Base-by-base conservation (phyloP, 2,888 invertebrate genomes). In the Drosophila recens region DNA sequence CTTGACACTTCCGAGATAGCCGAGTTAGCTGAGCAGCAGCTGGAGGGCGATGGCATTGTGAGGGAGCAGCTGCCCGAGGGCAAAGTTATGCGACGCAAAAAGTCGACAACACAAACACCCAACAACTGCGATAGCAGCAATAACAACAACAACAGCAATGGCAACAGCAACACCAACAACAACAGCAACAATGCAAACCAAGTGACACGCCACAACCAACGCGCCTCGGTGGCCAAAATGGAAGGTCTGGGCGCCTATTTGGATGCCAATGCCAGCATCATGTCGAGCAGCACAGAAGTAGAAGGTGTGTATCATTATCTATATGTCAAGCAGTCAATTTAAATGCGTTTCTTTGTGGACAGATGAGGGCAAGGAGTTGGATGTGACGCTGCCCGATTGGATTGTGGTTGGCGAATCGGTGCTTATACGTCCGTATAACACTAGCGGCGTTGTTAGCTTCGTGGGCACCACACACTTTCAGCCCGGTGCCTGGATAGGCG, bases 401-500 rank as follows among this genome's bases (percentile, higher is more conserved):
- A 95, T 98, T 84, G 94, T 95, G n/a, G 93, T 97, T 51, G 97
- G 97, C 61, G 97, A 97, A 94, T 97, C 97, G 90, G 96, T 97
- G 62, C 94, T 96, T 87, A 96, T 97, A 87, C 95, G 97, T 79
- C 97, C 97, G 71, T 96, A 96, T 91, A 96, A 96, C 92, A 95
- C 95, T 81, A 96, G 96, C 49, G 98, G 98, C 67, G 95, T 97
- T 9, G 95, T 98, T 71, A 96, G 96, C 17, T 98, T 96, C 92
- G 94, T 97, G 64, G 98, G 98, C 27, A 95, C 95, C 77, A 97
- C 98, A 70, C 97, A 95, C 91, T 95, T 95, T 58, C 93, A 98
- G 71, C 93, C 94, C 72, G 98, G 98, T 11, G 94, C 95, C 15
- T 98, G 98, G 98, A 95, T 98, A 86, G 98, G 98, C 58, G 96